Evolutionary conservation across 2,113 vertebrate species (phyloP), one percentile per base, ranked within the genome.

Genomic region (Atractosteus spatula): DNA sequence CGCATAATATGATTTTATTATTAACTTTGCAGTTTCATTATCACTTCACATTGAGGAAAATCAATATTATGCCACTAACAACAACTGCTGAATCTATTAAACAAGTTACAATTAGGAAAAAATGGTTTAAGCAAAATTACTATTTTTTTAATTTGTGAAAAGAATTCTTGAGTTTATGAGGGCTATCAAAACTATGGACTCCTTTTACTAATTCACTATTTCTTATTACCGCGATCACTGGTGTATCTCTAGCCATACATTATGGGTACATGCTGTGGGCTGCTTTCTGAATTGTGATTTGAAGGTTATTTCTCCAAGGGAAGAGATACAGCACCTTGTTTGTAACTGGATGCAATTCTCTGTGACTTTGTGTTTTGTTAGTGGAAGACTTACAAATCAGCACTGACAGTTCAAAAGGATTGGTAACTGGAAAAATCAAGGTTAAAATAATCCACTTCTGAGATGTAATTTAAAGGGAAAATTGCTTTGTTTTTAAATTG

Each of bases 381-480:
- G 80, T 70, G 82, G 82, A 84, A 78, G 77, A 78, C 81, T 87
- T 74, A 47, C 73, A 82, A 84, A 85, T 85, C 73, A 78, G 68
- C 79, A 77, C 74, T 73, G 82, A 76, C 85, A 78, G 79, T 63
- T 71, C 79, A 80, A 84, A 81, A 84, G 82, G 78, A 79, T 41
- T 11, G 74, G 45, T 77, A 75, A 75, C 79, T 63, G n/a, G 71
- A 77, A 75, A 81, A 78, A 76, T 66, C 80, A 76, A 62, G 75
- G 65, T 77, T 73, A 55, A 8, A n/a, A 72, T 79, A 47, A 80
- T 78, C 80, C 80, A 41, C 47, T 51, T 5, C 43, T 3, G 14
- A 47, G 64, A 66, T 14, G 45, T n/a, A 41, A 47, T n/a, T 66
- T 65, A 44, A 45, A 66, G 43, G 45, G 64, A 42, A 66, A 66